Evolutionary conservation across 2,888 invertebrate species (phyloP).

Genomic region (Amblyjoppa proteus): DNA sequence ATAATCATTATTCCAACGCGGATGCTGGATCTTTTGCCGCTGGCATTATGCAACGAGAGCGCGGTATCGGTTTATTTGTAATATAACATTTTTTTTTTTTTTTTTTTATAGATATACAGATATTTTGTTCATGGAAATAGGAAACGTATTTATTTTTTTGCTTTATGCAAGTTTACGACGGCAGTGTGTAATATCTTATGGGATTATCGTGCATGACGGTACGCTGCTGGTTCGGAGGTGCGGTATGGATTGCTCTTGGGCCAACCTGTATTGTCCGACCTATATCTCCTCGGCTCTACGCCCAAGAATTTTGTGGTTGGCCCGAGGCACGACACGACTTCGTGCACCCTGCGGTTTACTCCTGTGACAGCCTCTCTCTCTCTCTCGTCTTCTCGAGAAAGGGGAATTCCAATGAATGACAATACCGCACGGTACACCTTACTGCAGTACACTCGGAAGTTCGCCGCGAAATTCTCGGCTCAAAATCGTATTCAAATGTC

Average conservation of each 20-base stretch:
- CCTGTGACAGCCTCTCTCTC: background rate
- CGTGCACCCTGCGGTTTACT: slow-evolving; percentile 5
- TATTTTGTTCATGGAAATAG: background rate
- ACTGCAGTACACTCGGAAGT: background rate
- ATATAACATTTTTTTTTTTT: too few species aligned
- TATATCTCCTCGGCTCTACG: background rate
- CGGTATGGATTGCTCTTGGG: background rate
- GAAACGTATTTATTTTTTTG: background rate
- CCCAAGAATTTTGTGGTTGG: slow-evolving; percentile 5
- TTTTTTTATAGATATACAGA: background rate
- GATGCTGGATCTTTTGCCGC: background rate
- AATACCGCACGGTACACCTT: background rate
- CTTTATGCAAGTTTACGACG: background rate
- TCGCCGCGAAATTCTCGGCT: background rate
- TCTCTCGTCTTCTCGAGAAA: slow-evolving; percentile 1
- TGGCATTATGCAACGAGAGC: background rate
- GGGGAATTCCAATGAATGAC: background rate
- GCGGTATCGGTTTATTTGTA: too few species aligned
- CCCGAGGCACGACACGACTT: background rate
- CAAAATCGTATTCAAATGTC: too few species aligned
- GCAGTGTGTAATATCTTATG: background rate
- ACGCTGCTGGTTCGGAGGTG: background rate
- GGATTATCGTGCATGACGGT: background rate
- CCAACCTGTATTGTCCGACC: background rate
- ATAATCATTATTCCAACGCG: background rate